These are phyloP conservation scores for Centropyge bicolor DNA, from an alignment of 2,797 vertebrate genomes.

Conservation along the genomic window DNA sequence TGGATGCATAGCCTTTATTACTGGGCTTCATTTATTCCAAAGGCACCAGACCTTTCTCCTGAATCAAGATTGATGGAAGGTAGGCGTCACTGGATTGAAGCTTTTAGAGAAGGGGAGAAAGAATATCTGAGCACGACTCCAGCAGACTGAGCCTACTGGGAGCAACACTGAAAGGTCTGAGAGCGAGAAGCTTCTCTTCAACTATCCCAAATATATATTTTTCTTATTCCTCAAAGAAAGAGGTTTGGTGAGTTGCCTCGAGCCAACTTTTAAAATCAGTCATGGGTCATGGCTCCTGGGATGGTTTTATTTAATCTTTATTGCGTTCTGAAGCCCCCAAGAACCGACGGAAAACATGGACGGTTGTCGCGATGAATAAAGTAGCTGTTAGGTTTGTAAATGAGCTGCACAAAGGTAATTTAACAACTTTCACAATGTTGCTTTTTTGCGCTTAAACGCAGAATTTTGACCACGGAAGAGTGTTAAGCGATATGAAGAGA, in stretches of 20 bases:
- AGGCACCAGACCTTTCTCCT: conserved; percentile 62
- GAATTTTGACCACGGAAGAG: neutral
- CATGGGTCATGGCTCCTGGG: conserved; percentile 25
- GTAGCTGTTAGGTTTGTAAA: conserved; percentile 9
- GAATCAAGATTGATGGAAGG: conserved; percentile 79
- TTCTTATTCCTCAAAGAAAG: conserved; percentile 6
- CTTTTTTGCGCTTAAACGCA: neutral
- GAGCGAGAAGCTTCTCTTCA: conserved; percentile 15
- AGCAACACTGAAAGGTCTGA: conserved; percentile 22
- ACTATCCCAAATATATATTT: neutral
- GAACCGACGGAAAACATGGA: conserved; percentile 23
- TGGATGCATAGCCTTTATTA: conserved; percentile 75
- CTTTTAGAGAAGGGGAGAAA: conserved; percentile 49
- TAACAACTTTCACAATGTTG: neutral
- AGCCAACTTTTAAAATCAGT: conserved; percentile 43
- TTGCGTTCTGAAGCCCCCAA: conserved; percentile 7
- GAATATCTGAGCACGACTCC: conserved; percentile 58
- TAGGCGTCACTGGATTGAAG: conserved; percentile 53
- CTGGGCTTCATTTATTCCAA: conserved; percentile 75
- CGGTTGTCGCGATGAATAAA: conserved; percentile 1
- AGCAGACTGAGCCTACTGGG: conserved; percentile 12
- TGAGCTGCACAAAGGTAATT: neutral
- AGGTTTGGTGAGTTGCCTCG: conserved; percentile 26
- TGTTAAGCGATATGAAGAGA: neutral
- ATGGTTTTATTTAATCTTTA: conserved; percentile 21